Percentiles rank a stretch among this genome's conserved stretches.
These are phyloP conservation scores for Standfussiana lucernea DNA, from an alignment of 2,888 invertebrate species.

Conservation along the genomic window DNA sequence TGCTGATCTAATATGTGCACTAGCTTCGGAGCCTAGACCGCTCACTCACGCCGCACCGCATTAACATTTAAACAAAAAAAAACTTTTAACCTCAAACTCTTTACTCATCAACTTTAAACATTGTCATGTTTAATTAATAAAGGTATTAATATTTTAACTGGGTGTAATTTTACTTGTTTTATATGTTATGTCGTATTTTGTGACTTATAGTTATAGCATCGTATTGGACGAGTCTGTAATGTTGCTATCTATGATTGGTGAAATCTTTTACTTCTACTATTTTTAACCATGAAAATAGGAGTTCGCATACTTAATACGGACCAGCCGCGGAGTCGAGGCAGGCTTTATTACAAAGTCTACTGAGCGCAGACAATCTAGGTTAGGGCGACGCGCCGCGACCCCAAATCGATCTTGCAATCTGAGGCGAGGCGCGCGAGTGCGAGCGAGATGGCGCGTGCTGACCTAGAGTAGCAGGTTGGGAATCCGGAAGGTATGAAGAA, in stretches of 20 bases:
- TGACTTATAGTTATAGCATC: too few relatives aligned
- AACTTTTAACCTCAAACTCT: background rate
- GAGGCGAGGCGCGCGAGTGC: conserved; percentile 76
- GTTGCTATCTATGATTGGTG: too few relatives aligned
- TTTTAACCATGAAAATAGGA: conserved; percentile 51
- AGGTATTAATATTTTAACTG: too few relatives aligned
- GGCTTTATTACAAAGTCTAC: conserved; percentile 81
- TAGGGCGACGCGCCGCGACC: conserved; percentile 89
- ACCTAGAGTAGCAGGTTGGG: conserved; percentile 90
- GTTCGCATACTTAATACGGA: conserved; percentile 56
- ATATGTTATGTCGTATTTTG: too few relatives aligned
- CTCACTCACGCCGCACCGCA: conserved; percentile 29
- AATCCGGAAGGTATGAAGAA: conserved; percentile 89
- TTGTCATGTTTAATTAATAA: too few relatives aligned
- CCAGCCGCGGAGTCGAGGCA: conserved; percentile 59
- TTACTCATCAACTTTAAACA: too few relatives aligned
- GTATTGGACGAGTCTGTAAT: too few relatives aligned
- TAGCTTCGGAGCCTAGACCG: conserved; percentile 4
- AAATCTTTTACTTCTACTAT: conserved; percentile 16
- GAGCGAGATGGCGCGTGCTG: conserved; percentile 83
- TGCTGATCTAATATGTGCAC: conserved; percentile 4
- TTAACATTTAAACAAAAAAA: background rate
- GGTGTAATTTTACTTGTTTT: too few relatives aligned
- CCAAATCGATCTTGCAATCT: conserved; percentile 86
- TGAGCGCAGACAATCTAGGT: conserved; percentile 86